A percentile compares a stretch with the other conserved stretches of the same genome.
phyloP scores from a whole-genome alignment of 1,140 invertebrate genomes.

The Zophobas atratus region DNA sequence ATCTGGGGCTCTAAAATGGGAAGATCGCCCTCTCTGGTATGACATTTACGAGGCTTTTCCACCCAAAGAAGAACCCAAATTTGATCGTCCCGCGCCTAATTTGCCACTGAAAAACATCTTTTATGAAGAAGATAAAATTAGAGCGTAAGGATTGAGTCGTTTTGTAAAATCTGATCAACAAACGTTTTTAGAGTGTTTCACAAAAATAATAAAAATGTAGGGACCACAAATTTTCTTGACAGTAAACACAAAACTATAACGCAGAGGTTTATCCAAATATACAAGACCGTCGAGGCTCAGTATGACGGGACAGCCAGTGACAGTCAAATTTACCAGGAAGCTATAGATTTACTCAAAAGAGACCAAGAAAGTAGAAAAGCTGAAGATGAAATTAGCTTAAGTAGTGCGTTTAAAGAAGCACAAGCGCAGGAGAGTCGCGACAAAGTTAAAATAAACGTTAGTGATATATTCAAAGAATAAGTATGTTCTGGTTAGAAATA shows the following conservation, averaged over 20 bases:
- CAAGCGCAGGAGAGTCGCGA: constrained; percentile 39
- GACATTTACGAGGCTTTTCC: constrained; percentile 91
- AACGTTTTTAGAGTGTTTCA: constrained; percentile 75
- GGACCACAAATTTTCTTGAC: constrained; percentile 70
- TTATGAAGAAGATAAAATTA: constrained; percentile 88
- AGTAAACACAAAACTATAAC: constrained; percentile 70
- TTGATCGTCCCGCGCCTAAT: constrained; percentile 74
- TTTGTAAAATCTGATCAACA: background rate
- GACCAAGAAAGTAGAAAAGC: constrained; percentile 50
- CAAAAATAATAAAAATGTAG: constrained; percentile 70
- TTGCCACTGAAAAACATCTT: constrained; percentile 80
- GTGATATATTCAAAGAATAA: constrained; percentile 61
- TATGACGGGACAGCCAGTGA: constrained; percentile 68
- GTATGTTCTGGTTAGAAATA: constrained; percentile 16
- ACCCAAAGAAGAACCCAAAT: constrained; percentile 84
- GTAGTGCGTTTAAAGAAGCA: constrained; percentile 62
- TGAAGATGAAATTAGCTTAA: constrained; percentile 56
- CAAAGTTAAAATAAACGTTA: constrained; percentile 53
- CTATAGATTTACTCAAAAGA: constrained; percentile 67
- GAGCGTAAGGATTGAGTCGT: constrained; percentile 79
- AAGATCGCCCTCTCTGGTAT: constrained; percentile 92
- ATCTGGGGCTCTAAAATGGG: constrained; percentile 80
- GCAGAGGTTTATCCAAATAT: constrained; percentile 74
- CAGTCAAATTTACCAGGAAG: constrained; percentile 69
- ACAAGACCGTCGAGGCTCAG: constrained; percentile 71